Conservation (phyloP, 37 sponge, comb jelly and placozoan genomes). For the Ephydatia muelleri region DNA sequence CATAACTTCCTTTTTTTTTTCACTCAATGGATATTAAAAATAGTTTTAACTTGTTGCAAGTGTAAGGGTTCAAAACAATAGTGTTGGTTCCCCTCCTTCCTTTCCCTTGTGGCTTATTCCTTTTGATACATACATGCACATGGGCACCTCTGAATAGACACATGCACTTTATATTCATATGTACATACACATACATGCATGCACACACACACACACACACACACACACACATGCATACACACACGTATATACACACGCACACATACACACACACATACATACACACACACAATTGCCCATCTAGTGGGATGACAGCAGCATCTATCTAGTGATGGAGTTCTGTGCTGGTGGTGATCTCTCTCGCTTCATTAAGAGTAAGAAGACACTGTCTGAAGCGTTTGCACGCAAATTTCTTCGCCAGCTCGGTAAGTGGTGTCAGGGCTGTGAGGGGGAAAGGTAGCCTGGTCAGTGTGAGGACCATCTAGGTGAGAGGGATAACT, state of each 20-base stretch:
- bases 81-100: no score
- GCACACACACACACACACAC: conserved; percentile 15
- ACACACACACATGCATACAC: conserved; percentile 21
- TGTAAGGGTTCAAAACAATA: no score
- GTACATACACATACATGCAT: neutral
- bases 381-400: conserved; percentile 44
- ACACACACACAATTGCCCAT: conserved; percentile 6
- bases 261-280: conserved; percentile 20
- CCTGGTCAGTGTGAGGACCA: no score
- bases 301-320: conserved; percentile 59
- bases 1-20: no score
- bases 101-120: no score
- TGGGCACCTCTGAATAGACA: no score
- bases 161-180: no score
- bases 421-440: conserved; percentile 68
- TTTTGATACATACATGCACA: neutral
- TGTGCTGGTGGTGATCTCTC: conserved; percentile 86
- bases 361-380: conserved; percentile 48
- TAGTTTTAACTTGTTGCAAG: no score
- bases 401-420: conserved; percentile 78
- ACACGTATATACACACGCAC: conserved; percentile 31
- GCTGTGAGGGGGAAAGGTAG: no score
- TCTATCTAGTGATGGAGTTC: conserved; percentile 85
- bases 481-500: no score
- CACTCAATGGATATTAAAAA: no score